phyloP scores from a whole-genome alignment of 1,140 invertebrate species.

The Cataglyphis hispanica region DNA sequence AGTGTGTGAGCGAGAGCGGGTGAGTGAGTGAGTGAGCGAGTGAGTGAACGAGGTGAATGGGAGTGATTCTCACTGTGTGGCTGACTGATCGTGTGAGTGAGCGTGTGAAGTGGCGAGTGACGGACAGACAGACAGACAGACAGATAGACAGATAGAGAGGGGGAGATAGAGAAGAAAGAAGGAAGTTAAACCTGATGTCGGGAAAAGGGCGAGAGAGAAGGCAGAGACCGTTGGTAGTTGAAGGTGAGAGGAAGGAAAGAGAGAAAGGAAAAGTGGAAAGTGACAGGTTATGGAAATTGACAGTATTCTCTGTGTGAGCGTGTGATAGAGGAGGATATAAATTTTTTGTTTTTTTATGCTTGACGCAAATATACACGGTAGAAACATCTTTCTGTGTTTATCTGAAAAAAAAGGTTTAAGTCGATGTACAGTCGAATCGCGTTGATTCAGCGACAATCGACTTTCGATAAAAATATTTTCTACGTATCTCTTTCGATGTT shows the following conservation, averaged over 20 bases:
- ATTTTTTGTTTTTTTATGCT: constrained; percentile 51
- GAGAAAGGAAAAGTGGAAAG: background rate
- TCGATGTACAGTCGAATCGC: constrained; percentile 70
- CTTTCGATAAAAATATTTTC: constrained; percentile 45
- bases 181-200: constrained; percentile 58
- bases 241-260: constrained; percentile 1
- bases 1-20: constrained; percentile 70
- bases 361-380: constrained; percentile 64
- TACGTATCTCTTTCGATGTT: constrained; percentile 54
- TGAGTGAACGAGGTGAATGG: constrained; percentile 71
- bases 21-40: constrained; percentile 73
- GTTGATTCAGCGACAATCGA: constrained; percentile 67
- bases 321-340: constrained; percentile 68
- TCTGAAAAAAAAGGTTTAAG: constrained; percentile 73
- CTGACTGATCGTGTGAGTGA: constrained; percentile 74
- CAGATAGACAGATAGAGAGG: constrained; percentile 66
- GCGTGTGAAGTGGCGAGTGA: constrained; percentile 76
- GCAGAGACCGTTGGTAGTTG: constrained; percentile 37
- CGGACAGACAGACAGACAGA: constrained; percentile 76
- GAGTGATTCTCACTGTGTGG: constrained; percentile 64
- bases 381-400: constrained; percentile 68
- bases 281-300: constrained; percentile 36
- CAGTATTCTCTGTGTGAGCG: constrained; percentile 73
- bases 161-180: constrained; percentile 67
- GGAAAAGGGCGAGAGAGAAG: constrained; percentile 40